Percentiles rank a stretch among this genome's conserved stretches.
Evolutionary conservation across 2,113 vertebrate species (phyloP).

Genomic region (Brevimyrus niger): DNA sequence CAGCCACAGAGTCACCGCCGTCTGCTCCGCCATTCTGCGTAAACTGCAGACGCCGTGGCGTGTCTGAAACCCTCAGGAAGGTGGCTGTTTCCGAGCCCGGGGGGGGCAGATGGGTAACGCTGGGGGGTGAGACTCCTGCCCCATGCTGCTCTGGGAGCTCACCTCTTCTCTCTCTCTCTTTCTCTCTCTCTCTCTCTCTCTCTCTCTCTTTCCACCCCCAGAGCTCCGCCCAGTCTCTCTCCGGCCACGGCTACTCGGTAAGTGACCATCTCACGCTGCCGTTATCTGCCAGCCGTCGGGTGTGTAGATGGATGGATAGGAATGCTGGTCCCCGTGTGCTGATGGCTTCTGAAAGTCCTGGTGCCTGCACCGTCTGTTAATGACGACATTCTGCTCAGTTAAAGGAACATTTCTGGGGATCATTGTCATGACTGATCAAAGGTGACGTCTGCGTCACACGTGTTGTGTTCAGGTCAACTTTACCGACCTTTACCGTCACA

Average conservation of each 20-base stretch:
- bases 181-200: conserved; percentile 51
- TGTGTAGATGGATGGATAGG: background rate
- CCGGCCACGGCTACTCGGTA: conserved; percentile 69
- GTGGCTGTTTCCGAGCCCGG: background rate
- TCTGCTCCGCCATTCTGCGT: background rate
- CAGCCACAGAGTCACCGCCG: background rate
- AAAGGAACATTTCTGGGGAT: background rate
- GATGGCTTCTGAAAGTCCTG: background rate
- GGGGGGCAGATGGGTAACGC: background rate
- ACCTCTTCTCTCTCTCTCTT: conserved; percentile 56
- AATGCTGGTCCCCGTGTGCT: background rate
- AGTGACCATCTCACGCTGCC: conserved; percentile 65
- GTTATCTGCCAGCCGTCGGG: conserved; percentile 29
- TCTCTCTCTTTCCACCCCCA: conserved; percentile 43
- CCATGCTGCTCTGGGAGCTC: conserved; percentile 57
- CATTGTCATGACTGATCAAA: background rate
- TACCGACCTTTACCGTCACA: background rate
- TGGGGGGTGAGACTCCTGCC: background rate
- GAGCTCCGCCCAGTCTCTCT: conserved; percentile 68
- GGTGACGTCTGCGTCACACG: background rate
- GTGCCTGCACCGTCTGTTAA: background rate
- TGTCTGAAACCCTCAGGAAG: background rate
- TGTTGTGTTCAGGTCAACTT: background rate
- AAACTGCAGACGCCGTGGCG: background rate
- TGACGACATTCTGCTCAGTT: background rate